Conservation (phyloP, 2,113 vertebrate species). For the Malaclemys terrapin region DNA sequence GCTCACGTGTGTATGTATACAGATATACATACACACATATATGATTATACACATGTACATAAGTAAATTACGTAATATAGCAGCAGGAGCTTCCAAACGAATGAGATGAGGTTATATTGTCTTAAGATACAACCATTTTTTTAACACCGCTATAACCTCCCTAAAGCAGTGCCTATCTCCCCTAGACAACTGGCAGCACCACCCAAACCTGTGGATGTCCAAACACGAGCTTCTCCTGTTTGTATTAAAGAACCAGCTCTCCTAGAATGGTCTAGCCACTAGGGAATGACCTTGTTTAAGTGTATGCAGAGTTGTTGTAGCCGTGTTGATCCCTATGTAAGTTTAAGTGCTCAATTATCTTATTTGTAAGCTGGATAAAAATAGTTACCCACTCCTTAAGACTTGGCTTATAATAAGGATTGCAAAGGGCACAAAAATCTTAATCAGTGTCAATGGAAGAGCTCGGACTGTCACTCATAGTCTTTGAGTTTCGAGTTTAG, state of each 20-base stretch:
- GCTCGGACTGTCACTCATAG: neutral
- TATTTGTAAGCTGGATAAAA: neutral
- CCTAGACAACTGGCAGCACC: neutral
- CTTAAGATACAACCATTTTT: neutral
- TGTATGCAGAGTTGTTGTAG: neutral
- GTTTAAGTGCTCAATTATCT: neutral
- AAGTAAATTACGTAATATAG: neutral
- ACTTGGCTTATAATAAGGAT: neutral
- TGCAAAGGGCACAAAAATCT: neutral
- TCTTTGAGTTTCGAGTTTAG: neutral
- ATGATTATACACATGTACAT: fast-evolving
- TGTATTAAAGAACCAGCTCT: neutral
- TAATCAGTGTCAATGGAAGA: neutral
- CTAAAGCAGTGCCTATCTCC: neutral
- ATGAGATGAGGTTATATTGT: fast-evolving
- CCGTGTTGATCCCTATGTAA: neutral
- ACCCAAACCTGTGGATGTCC: neutral
- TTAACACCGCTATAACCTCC: neutral
- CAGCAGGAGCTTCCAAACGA: neutral
- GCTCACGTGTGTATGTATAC: fast-evolving
- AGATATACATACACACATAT: neutral
- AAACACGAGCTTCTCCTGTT: neutral
- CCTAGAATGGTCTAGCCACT: neutral
- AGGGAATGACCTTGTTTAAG: neutral
- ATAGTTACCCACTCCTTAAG: neutral